Conservation (phyloP, 37 sponge, comb jelly and placozoan genomes). For the Ephydatia muelleri region DNA sequence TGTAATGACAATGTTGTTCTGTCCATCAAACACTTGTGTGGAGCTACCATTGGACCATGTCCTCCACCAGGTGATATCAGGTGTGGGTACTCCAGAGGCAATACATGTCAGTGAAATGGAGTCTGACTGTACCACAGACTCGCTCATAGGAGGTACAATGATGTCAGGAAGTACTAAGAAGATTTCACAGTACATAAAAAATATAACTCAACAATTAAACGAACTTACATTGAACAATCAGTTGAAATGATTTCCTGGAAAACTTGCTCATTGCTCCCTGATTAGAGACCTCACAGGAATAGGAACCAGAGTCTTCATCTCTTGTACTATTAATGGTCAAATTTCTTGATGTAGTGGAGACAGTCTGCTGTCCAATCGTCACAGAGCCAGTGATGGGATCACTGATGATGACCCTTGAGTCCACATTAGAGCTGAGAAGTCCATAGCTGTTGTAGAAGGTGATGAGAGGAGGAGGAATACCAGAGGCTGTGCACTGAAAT, state of each 20-base stretch:
- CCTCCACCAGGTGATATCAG: conserved; percentile 62
- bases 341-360: conserved; percentile 18
- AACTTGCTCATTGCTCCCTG: conserved; percentile 1
- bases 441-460: conserved; percentile 21
- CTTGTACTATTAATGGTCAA: conserved; percentile 30
- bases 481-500: conserved; percentile 58
- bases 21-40: too few relatives aligned
- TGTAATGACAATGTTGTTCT: too few relatives aligned
- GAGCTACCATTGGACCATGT: neutral
- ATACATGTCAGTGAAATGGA: conserved; percentile 35
- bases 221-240: conserved; percentile 44
- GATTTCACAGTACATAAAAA: too few relatives aligned
- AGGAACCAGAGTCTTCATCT: conserved; percentile 43
- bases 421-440: too few relatives aligned
- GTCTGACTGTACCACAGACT: conserved; percentile 18
- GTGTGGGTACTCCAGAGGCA: conserved; percentile 49
- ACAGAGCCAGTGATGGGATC: neutral
- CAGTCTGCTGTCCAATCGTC: conserved; percentile 14
- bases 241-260: conserved; percentile 2
- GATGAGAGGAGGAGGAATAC: conserved; percentile 65
- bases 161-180: conserved; percentile 49
- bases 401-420: too few relatives aligned
- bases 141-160: neutral
- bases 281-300: conserved; percentile 34
- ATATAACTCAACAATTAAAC: too few relatives aligned